Conservation (phyloP, 2,113 vertebrate genomes). For the Isichthys henryi region DNA sequence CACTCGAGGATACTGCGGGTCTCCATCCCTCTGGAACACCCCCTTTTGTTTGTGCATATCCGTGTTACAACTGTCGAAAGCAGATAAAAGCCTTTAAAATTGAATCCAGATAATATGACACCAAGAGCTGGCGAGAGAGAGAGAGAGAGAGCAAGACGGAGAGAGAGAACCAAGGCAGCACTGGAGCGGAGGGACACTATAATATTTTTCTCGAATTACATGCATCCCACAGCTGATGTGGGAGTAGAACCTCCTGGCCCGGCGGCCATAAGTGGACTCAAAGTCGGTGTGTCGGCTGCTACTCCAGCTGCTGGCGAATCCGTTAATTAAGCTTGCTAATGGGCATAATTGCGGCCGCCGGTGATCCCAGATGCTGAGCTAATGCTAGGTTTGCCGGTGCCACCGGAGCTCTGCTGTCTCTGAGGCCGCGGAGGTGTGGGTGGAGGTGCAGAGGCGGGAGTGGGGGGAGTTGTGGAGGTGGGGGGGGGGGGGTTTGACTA, state of each 20-base stretch:
- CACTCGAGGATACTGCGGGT: background rate
- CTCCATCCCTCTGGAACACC: background rate
- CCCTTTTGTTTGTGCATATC: background rate
- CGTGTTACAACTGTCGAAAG: background rate
- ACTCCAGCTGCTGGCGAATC: constrained; percentile 58
- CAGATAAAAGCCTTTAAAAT: constrained; percentile 10
- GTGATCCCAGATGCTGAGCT: constrained; percentile 65
- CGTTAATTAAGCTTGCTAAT: constrained; percentile 68
- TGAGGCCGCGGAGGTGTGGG: constrained; percentile 26
- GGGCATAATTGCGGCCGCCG: constrained; percentile 58
- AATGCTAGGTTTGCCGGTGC: constrained; percentile 56
- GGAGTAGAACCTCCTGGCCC: constrained; percentile 43
- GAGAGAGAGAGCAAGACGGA: background rate
- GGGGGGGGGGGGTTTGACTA: background rate
- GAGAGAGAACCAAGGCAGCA: background rate
- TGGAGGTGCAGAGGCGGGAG: constrained; percentile 10
- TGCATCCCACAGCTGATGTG: constrained; percentile 43
- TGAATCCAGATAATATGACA: background rate
- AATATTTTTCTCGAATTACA: constrained; percentile 34
- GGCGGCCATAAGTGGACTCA: constrained; percentile 40
- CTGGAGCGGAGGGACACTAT: background rate
- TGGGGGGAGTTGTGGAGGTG: background rate
- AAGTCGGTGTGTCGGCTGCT: constrained; percentile 34
- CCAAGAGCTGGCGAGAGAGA: background rate
- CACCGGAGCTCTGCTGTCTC: constrained; percentile 44